Evolutionary conservation across 2,113 vertebrate genomes (phyloP).

Genomic region (Carlito syrichta): DNA sequence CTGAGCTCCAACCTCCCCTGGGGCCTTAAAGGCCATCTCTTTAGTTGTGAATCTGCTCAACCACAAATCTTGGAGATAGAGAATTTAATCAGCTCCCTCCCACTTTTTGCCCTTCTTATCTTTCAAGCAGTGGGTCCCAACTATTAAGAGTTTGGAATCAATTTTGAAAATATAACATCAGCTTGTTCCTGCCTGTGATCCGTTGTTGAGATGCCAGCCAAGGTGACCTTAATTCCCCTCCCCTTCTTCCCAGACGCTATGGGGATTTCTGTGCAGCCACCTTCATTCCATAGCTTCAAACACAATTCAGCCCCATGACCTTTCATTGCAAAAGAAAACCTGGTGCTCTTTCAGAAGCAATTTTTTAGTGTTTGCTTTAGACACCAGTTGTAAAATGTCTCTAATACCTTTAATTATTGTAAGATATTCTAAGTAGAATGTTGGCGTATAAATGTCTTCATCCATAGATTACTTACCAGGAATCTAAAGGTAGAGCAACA

Average conservation of each 20-base stretch:
- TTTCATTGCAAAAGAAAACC: slow-evolving; percentile 32
- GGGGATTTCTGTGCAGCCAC: not conserved
- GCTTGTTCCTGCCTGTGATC: not conserved
- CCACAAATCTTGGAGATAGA: slow-evolving; percentile 5
- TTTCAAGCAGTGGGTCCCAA: not conserved
- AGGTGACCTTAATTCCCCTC: slow-evolving; percentile 33
- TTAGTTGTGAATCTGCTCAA: slow-evolving; percentile 35
- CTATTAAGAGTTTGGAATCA: slow-evolving; percentile 1
- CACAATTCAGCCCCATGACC: not conserved
- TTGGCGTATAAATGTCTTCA: not conserved
- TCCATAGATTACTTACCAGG: not conserved
- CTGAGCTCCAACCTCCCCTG: slow-evolving; percentile 17
- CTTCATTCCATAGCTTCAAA: not conserved
- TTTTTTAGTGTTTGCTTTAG: slow-evolving; percentile 29
- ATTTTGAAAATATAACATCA: slow-evolving; percentile 45
- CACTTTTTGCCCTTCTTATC: not conserved
- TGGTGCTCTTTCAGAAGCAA: not conserved
- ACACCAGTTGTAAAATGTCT: slow-evolving; percentile 3
- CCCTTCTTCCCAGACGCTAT: not conserved
- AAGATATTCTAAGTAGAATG: not conserved
- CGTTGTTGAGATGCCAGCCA: not conserved
- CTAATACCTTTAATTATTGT: not conserved
- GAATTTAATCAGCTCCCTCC: slow-evolving; percentile 45
- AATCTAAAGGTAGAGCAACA: not conserved
- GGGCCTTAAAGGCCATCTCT: slow-evolving; percentile 47